phyloP scores from a whole-genome alignment of 2,888 invertebrate species.

The Athetis lepigone region DNA sequence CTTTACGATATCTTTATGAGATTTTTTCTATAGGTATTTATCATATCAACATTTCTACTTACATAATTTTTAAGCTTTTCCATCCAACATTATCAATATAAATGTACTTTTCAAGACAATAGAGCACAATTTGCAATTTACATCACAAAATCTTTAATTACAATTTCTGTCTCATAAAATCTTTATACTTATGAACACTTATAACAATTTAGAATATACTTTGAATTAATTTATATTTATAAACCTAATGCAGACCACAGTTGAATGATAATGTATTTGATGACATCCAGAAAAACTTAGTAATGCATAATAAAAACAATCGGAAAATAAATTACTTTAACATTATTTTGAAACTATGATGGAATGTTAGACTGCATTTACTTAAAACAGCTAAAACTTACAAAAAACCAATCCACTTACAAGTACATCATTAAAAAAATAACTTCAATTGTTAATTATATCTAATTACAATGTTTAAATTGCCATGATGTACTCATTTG shows the following conservation, averaged over 20 bases:
- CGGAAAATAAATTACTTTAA: slow-evolving; percentile 60
- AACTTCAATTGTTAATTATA: slow-evolving; percentile 33
- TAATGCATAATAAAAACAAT: slow-evolving; percentile 41
- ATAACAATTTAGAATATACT: slow-evolving; percentile 89
- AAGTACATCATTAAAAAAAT: slow-evolving; percentile 50
- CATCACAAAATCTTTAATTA: slow-evolving; percentile 70
- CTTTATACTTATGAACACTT: slow-evolving; percentile 87
- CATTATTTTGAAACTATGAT: slow-evolving; percentile 51
- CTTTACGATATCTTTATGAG: slow-evolving; percentile 75
- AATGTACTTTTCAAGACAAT: slow-evolving; percentile 71
- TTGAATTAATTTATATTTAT: slow-evolving; percentile 67
- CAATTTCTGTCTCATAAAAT: slow-evolving; percentile 81
- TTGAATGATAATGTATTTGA: slow-evolving; percentile 34
- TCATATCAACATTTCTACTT: slow-evolving; percentile 65
- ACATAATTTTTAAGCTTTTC: slow-evolving; percentile 65
- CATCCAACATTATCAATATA: slow-evolving; percentile 67
- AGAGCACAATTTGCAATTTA: slow-evolving; percentile 69
- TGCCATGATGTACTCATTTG: slow-evolving; percentile 57
- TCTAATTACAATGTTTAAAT: slow-evolving; percentile 34
- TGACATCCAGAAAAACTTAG: slow-evolving; percentile 43
- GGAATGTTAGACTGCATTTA: slow-evolving; percentile 59
- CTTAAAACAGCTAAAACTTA: slow-evolving; percentile 51
- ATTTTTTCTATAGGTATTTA: slow-evolving; percentile 55
- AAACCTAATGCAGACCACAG: slow-evolving; percentile 76
- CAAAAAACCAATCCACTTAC: slow-evolving; percentile 41